A percentile compares a stretch with the other conserved stretches of the same genome.
phyloP scores from a whole-genome alignment of 1,140 invertebrate species.

The Colletes gigas region DNA sequence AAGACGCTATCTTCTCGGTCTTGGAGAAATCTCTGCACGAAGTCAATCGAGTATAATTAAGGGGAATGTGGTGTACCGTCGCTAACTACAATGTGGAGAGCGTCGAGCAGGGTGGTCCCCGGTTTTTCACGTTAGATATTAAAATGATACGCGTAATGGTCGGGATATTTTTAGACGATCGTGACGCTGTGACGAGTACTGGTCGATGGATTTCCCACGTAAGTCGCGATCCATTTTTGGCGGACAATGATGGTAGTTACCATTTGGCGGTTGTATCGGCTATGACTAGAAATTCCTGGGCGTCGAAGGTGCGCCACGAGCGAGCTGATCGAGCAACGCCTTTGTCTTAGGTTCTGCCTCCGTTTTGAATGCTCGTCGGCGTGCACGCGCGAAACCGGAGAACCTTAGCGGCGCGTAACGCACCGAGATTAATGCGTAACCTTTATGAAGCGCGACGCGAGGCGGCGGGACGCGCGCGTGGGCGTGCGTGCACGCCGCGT shows the following conservation, averaged over 20 bases:
- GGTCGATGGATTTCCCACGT: slow-evolving; percentile 42
- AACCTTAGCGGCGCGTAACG: slow-evolving; percentile 58
- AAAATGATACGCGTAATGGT: too few species aligned
- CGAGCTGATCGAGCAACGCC: slow-evolving; percentile 41
- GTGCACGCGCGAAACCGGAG: slow-evolving; percentile 54
- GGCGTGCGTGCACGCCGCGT: slow-evolving; percentile 44
- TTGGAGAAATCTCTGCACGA: too few species aligned
- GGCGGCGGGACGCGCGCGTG: slow-evolving; percentile 35
- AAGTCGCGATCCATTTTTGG: slow-evolving; percentile 44
- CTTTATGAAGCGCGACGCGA: slow-evolving; percentile 57
- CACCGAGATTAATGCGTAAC: slow-evolving; percentile 69
- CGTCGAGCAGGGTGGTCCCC: too few species aligned
- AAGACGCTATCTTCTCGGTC: too few species aligned
- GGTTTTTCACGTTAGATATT: too few species aligned
- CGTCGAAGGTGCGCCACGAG: slow-evolving; percentile 57
- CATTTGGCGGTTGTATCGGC: slow-evolving; percentile 18
- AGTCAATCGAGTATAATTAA: too few species aligned
- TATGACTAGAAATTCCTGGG: slow-evolving; percentile 55
- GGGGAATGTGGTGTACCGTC: too few species aligned
- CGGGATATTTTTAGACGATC: not conserved
- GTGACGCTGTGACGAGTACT: not conserved
- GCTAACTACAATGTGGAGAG: too few species aligned
- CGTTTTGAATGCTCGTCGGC: slow-evolving; percentile 55
- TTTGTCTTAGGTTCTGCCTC: slow-evolving; percentile 61
- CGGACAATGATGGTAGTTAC: slow-evolving; percentile 41